Evolutionary conservation across 2,113 vertebrate species (phyloP), one percentile per base, ranked within the genome.

Genomic region (Etheostoma cragini): DNA sequence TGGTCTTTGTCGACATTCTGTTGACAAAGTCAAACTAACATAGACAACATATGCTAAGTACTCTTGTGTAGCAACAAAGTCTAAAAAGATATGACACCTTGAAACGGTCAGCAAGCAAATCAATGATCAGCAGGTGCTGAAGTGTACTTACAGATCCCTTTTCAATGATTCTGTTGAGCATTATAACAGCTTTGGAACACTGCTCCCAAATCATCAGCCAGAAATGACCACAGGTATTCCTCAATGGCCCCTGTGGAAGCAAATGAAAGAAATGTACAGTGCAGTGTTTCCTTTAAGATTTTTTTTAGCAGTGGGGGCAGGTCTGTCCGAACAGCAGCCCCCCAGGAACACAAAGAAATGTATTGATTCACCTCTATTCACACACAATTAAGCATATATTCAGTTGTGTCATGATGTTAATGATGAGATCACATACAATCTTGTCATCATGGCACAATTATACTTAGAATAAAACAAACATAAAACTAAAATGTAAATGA

Each of bases 201-300:
- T 99, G 98, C 66, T 99, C 96, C 98, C 98, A 99, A 77, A 98
- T 94, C 98, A 99, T 99, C 84, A 98, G 93, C 98, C 98, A 99
- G 91, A 99, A 99, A 91, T 99, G 98, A 87, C 98, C 98, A 88
- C 97, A 98, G 0, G 98, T 99, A 69, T 97, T 98, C 88, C 96
- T 97, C 87, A 99, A 95, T 47, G 98, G 98, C 77, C 98, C 98
- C 98, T 99, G 92, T 4, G 30, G 78, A 84, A 0, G 8, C 2
- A 61, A 72, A 82, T 66, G 22, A 53, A 52, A 66, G 8, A 53
- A 50, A 73, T 21, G 22, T 8, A 47, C 6, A 42, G 30, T 30
- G 30, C 30, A 30, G 30, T 30, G 30, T 30, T 30, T 30, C 30
- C 30, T 30, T 30, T 30, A 30, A 30, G 30, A 30, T 30, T 30